Conservation (phyloP, 1,140 invertebrate species). For the Drosophila ercepeae region DNA sequence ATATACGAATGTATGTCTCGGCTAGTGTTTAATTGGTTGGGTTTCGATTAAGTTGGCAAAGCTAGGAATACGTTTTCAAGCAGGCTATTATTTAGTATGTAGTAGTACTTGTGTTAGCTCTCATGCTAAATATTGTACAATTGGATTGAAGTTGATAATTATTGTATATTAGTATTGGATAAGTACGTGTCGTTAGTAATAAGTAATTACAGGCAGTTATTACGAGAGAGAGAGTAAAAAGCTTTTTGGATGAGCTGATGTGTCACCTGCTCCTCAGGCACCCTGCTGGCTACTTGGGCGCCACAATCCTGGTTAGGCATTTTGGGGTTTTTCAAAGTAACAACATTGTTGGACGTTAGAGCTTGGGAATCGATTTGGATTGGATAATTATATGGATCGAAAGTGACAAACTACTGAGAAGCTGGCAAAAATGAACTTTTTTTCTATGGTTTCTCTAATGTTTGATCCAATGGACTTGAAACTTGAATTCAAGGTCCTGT, state of each 20-base stretch:
- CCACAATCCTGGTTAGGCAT: constrained; percentile 56
- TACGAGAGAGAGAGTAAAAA: constrained; percentile 62
- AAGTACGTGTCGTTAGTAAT: constrained; percentile 46
- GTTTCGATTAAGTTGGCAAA: constrained; percentile 28
- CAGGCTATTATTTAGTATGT: constrained; percentile 28
- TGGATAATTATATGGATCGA: constrained; percentile 19
- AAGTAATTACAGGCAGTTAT: constrained; percentile 63
- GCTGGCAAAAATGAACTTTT: constrained; percentile 22
- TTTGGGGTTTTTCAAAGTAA: constrained; percentile 52
- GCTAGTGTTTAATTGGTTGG: constrained; percentile 24
- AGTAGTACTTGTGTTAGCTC: constrained; percentile 51
- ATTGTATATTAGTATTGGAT: constrained; percentile 21
- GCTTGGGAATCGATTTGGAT: constrained; percentile 42
- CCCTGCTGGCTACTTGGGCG: constrained; percentile 52
- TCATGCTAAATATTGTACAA: constrained; percentile 62
- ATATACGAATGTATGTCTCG: constrained; percentile 13
- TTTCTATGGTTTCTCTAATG: constrained; percentile 1
- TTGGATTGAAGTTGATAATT: constrained; percentile 14
- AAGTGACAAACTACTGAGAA: constrained; percentile 34
- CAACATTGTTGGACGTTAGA: constrained; percentile 61
- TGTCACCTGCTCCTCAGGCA: constrained; percentile 74
- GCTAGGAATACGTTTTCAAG: constrained; percentile 36
- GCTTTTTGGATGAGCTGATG: constrained; percentile 72
- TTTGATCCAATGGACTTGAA: background rate
- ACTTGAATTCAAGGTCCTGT: background rate